Conservation (phyloP, 2,888 invertebrate genomes). For the Vannuccia rotundouncinata region DNA sequence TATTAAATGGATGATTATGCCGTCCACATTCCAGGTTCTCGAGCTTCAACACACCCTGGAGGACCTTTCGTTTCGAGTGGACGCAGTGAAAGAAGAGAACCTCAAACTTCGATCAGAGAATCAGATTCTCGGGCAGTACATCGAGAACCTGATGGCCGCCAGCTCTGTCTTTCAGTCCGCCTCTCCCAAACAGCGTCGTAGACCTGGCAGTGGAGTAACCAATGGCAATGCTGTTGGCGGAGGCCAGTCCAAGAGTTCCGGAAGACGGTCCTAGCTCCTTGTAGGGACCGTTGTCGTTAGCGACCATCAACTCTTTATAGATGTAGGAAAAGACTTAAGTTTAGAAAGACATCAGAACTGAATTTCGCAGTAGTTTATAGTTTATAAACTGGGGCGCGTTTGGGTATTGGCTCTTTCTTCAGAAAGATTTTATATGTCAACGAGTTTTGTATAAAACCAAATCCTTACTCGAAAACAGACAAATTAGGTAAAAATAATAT, state of each 20-base stretch:
- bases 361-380: too few species aligned
- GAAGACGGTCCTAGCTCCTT: too few species aligned
- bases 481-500: too few species aligned
- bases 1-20: neutral
- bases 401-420: too few species aligned
- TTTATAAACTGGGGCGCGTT: too few species aligned
- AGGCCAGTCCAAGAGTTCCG: neutral
- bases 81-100: slow-evolving; percentile 97
- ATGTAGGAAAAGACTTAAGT: too few species aligned
- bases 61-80: slow-evolving; percentile 93
- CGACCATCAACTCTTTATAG: too few species aligned
- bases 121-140: slow-evolving; percentile 95
- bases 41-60: slow-evolving; percentile 96
- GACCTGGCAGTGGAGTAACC: neutral
- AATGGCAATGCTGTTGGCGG: neutral
- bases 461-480: too few species aligned
- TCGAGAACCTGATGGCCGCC: slow-evolving; percentile 96
- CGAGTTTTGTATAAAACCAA: too few species aligned
- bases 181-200: slow-evolving; percentile 14
- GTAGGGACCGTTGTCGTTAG: too few species aligned
- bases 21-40: slow-evolving; percentile 67
- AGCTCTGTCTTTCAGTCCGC: slow-evolving; percentile 72
- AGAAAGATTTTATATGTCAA: too few species aligned
- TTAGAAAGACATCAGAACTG: too few species aligned
- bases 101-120: slow-evolving; percentile 92